Evolutionary conservation across 2,888 invertebrate species (phyloP).

Genomic region (Cheilosia grossa): DNA sequence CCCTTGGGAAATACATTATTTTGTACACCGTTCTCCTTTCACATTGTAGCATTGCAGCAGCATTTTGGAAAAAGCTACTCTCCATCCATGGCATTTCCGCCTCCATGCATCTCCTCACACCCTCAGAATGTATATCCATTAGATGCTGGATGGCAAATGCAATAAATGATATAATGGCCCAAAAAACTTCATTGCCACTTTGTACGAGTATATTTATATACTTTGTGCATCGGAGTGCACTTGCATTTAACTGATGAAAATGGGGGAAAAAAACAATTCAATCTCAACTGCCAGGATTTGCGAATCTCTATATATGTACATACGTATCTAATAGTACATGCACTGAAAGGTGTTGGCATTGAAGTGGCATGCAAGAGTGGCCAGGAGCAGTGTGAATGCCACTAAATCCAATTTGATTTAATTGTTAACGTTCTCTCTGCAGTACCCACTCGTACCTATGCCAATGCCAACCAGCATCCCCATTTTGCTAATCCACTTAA

Average conservation of each 20-base stretch:
- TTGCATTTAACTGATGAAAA: background rate
- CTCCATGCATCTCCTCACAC: slow-evolving; percentile 1
- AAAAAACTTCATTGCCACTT: slow-evolving; percentile 31
- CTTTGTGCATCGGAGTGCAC: slow-evolving; percentile 14
- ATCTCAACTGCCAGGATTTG: slow-evolving; percentile 37
- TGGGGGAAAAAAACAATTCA: background rate
- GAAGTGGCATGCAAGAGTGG: slow-evolving; percentile 15
- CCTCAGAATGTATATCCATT: slow-evolving; percentile 20
- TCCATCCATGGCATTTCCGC: slow-evolving; percentile 12
- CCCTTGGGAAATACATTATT: slow-evolving; percentile 5
- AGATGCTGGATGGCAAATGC: slow-evolving; percentile 38
- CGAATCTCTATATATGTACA: slow-evolving; percentile 3
- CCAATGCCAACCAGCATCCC: background rate
- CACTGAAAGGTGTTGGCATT: background rate
- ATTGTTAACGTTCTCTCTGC: slow-evolving; percentile 48
- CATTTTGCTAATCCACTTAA: slow-evolving; percentile 55
- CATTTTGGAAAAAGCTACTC: slow-evolving; percentile 17
- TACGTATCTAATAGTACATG: slow-evolving; percentile 17
- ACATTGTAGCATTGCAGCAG: background rate
- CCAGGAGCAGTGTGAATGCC: slow-evolving; percentile 39
- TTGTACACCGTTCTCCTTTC: background rate
- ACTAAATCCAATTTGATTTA: slow-evolving; percentile 63
- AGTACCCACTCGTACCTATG: background rate
- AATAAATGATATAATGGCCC: slow-evolving; percentile 55
- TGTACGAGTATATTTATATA: slow-evolving; percentile 10